Base-by-base conservation (phyloP, 2,113 vertebrate species). In the Thalassarche chlororhynchos region DNA sequence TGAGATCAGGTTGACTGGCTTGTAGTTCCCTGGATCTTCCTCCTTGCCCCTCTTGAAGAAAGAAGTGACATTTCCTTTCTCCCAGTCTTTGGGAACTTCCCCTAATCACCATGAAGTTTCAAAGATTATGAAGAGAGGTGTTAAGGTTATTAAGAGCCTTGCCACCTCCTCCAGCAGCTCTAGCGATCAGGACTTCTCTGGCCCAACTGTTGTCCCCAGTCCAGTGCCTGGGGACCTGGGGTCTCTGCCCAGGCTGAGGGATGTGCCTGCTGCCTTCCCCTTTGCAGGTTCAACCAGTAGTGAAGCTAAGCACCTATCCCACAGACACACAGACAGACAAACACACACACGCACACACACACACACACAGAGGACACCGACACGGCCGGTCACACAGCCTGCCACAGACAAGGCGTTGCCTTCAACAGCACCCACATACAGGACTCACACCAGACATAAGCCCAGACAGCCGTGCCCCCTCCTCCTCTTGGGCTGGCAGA, bases 311-410 rank as follows among this genome's bases (percentile, higher is more conserved):
- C 15, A 18, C 13, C 18, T 61, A n/a, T 44, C 32, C 38, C 40
- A 68, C 51, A 52, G 36, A 79, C 32, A 80, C 18, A 54, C 8
- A 55, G 13, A 40, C 31, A 52, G 4, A 54, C 31, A 40, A 10
- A 40, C 20, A 78, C 44, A 57, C 31, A 42, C 14, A n/a, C 6
- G 31, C 26, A 60, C 40, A 54, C n/a, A 51, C 7, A 42, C 7
- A 38, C 34, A 49, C 26, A 38, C 23, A 42, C 29, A 40, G 2
- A 60, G 18, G 24, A 51, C 55, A 60, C 13, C 0, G 2, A 46
- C 24, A 51, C 0, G 1, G 7, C 10, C 1, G 1, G 29, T 40
- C 44, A 51, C 23, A 11, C 28, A 85, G 49, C 4, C 7, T 9
- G 65, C 9, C 38, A 36, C 55, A 46, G 20, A 36, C 5, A 54